A percentile compares a stretch with the other conserved stretches of the same genome.
Conservation (phyloP, 2,113 vertebrate genomes). For the Puffinus mauretanicus region DNA sequence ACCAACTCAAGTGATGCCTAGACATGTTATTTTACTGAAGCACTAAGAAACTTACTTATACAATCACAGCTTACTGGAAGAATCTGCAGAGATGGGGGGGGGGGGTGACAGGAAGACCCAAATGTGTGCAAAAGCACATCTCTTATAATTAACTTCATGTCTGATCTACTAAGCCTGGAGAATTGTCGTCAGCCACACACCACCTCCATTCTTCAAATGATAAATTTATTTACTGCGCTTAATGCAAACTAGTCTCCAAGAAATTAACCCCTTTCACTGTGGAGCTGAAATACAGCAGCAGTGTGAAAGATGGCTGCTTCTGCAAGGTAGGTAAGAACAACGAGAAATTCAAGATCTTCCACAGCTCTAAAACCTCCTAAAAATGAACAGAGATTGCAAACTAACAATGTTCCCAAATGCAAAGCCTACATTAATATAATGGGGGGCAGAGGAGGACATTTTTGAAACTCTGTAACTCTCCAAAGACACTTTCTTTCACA, state of each 20-base stretch:
- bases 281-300: neutral
- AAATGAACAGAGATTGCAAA: neutral
- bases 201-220: neutral
- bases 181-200: neutral
- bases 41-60: neutral
- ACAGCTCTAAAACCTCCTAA: neutral
- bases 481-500: neutral
- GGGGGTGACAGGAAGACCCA: neutral
- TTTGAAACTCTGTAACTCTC: neutral
- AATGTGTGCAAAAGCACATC: accelerated
- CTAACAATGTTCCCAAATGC: neutral
- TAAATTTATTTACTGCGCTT: neutral
- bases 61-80: neutral
- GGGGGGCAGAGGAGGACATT: neutral
- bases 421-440: neutral
- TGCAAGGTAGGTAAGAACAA: neutral
- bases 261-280: neutral
- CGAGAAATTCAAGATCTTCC: neutral
- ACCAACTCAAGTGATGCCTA: neutral
- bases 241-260: neutral
- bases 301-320: neutral
- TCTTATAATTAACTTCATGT: neutral
- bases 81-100: neutral
- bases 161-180: neutral
- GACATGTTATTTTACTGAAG: neutral